A percentile compares a stretch with the other conserved stretches of the same genome.
Conservation (phyloP, 64 coral and sea anemone species). For the Platygyra sinensis region DNA sequence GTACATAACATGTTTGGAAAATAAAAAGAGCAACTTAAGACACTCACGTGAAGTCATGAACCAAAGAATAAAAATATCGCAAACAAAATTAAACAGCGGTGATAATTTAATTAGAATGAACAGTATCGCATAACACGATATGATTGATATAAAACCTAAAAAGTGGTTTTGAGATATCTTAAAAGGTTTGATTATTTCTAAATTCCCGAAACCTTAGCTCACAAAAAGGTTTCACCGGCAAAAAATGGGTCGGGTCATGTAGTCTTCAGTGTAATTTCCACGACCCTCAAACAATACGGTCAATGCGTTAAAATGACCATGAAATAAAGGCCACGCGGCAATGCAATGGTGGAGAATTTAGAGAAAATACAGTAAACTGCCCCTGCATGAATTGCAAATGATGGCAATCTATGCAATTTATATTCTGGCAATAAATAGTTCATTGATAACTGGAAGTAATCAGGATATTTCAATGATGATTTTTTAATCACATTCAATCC, state of each 20-base stretch:
- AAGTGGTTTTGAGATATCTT: no score
- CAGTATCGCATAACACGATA: constrained; percentile 7
- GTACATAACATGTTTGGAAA: constrained; percentile 9
- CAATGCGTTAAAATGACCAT: no score
- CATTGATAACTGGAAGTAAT: not conserved
- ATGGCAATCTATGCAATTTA: no score
- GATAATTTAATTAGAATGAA: constrained; percentile 25
- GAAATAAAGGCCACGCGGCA: no score
- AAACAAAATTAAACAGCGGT: not conserved
- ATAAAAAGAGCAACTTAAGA: not conserved
- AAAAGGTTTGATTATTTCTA: no score
- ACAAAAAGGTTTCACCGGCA: not conserved
- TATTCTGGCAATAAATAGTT: no score
- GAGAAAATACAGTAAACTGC: no score
- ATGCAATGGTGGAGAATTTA: no score
- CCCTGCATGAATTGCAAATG: no score
- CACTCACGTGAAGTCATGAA: not conserved
- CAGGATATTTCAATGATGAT: constrained; percentile 12
- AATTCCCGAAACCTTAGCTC: no score
- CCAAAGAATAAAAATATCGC: not conserved
- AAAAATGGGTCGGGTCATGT: not conserved
- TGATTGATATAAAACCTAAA: constrained; percentile 7
- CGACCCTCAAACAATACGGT: no score
- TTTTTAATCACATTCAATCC: not conserved
- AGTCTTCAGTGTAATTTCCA: no score